Conservation (phyloP, 2,888 invertebrate species). For the Emmelina monodactyla region DNA sequence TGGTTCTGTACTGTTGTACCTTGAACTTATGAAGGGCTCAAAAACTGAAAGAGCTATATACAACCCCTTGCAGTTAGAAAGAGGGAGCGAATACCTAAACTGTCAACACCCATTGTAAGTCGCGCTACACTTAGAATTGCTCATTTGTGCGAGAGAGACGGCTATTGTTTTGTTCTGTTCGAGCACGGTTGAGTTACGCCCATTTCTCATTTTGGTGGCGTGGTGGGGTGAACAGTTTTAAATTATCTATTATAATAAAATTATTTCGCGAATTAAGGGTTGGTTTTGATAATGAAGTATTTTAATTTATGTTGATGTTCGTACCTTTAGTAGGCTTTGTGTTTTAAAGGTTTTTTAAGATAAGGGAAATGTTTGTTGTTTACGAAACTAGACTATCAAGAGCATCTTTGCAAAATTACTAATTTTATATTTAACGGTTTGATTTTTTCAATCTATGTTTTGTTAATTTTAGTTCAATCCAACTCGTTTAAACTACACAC, state of each 20-base stretch:
- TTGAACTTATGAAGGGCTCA: constrained; percentile 52
- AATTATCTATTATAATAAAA: constrained; percentile 67
- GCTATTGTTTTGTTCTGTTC: constrained; percentile 36
- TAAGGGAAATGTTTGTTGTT: too few species aligned
- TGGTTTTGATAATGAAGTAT: constrained; percentile 61
- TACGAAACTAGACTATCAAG: too few species aligned
- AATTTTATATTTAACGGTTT: too few species aligned
- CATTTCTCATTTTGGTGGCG: constrained; percentile 46
- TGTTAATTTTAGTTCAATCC: too few species aligned
- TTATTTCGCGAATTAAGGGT: constrained; percentile 63
- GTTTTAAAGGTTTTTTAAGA: too few species aligned
- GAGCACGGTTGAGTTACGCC: constrained; percentile 47
- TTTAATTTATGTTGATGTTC: constrained; percentile 48
- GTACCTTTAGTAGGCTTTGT: constrained; percentile 7
- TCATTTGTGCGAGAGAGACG: constrained; percentile 57
- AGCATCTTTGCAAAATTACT: too few species aligned
- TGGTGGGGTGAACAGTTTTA: constrained; percentile 62
- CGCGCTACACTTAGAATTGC: constrained; percentile 55
- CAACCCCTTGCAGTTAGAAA: constrained; percentile 19
- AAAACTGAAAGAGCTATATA: constrained; percentile 16
- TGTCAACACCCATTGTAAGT: constrained; percentile 58
- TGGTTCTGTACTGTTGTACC: constrained; percentile 49
- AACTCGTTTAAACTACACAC: too few species aligned
- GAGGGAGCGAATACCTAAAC: constrained; percentile 32
- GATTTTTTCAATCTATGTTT: too few species aligned